These are phyloP conservation scores for Cheilosia vulpina DNA, from an alignment of 2,888 invertebrate genomes.

Conservation along the genomic window DNA sequence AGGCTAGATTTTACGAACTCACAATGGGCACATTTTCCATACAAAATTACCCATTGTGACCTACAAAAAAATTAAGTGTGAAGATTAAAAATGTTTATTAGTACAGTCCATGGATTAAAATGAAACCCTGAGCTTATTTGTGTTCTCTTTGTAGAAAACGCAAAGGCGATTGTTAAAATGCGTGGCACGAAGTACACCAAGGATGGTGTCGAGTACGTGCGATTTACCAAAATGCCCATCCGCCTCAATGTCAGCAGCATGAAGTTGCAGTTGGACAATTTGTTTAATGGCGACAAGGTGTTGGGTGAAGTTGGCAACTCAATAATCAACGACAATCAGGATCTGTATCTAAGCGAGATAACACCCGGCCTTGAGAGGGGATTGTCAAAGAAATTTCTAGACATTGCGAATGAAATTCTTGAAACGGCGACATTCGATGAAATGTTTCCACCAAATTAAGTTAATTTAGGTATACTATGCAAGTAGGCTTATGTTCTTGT, in stretches of 20 bases:
- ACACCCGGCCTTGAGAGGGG: conserved; percentile 82
- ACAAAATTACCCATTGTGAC: too few relatives aligned
- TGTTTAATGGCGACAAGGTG: conserved; percentile 82
- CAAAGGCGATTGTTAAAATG: conserved; percentile 81
- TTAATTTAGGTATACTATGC: neutral
- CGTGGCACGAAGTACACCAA: conserved; percentile 80
- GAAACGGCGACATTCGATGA: conserved; percentile 82
- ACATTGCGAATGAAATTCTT: conserved; percentile 82
- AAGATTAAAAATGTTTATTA: too few relatives aligned
- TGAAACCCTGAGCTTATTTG: neutral
- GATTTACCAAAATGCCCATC: conserved; percentile 81
- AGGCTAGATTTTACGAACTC: too few relatives aligned
- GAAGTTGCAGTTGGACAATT: conserved; percentile 81
- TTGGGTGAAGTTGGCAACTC: conserved; percentile 82
- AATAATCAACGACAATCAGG: conserved; percentile 82
- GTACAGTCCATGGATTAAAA: neutral
- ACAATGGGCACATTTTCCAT: too few relatives aligned
- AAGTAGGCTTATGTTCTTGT: neutral
- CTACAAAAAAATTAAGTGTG: too few relatives aligned
- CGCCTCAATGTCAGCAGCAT: conserved; percentile 81
- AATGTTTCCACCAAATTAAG: conserved; percentile 81
- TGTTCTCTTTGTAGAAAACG: conserved; percentile 79
- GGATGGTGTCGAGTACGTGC: conserved; percentile 81
- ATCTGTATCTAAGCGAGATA: conserved; percentile 82
- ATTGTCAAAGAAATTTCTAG: conserved; percentile 81